Percentiles rank a stretch among this genome's conserved stretches.
These are phyloP conservation scores for Thecocarcelia acutangulata DNA, from an alignment of 2,888 invertebrate genomes.

Conservation along the genomic window DNA sequence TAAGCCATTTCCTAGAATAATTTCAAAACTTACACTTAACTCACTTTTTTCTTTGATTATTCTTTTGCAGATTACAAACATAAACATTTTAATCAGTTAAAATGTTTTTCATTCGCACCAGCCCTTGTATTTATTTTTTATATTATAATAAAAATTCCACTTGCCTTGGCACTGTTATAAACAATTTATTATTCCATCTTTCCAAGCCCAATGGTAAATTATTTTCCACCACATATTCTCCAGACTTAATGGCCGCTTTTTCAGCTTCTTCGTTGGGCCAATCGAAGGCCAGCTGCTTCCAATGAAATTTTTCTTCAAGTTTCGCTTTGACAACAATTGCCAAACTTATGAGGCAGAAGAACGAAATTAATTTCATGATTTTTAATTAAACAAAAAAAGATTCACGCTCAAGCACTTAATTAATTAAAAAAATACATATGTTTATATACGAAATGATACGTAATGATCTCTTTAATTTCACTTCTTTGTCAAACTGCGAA, in stretches of 20 bases:
- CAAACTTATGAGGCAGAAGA: conserved; percentile 25
- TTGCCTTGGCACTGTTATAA: conserved; percentile 86
- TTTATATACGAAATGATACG: too few relatives aligned
- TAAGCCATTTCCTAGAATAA: too few relatives aligned
- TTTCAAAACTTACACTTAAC: too few relatives aligned
- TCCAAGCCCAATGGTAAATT: conserved; percentile 88
- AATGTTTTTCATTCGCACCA: too few relatives aligned
- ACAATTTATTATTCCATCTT: conserved; percentile 87
- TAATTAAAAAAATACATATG: background rate
- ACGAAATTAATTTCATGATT: conserved; percentile 55
- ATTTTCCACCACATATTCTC: conserved; percentile 85
- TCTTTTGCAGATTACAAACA: background rate
- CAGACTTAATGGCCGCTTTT: conserved; percentile 84
- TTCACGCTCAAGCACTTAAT: background rate
- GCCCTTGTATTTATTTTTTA: too few relatives aligned
- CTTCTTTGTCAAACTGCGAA: conserved; percentile 18
- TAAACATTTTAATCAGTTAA: too few relatives aligned
- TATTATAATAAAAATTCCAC: background rate
- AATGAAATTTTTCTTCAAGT: conserved; percentile 85
- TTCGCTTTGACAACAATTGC: conserved; percentile 77
- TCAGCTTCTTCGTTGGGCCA: conserved; percentile 85
- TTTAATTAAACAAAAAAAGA: background rate
- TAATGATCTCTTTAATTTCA: conserved; percentile 20
- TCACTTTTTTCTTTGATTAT: background rate
- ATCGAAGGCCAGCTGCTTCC: conserved; percentile 86